phyloP scores from a whole-genome alignment of 2,888 invertebrate genomes.

The Escarpia spicata region DNA sequence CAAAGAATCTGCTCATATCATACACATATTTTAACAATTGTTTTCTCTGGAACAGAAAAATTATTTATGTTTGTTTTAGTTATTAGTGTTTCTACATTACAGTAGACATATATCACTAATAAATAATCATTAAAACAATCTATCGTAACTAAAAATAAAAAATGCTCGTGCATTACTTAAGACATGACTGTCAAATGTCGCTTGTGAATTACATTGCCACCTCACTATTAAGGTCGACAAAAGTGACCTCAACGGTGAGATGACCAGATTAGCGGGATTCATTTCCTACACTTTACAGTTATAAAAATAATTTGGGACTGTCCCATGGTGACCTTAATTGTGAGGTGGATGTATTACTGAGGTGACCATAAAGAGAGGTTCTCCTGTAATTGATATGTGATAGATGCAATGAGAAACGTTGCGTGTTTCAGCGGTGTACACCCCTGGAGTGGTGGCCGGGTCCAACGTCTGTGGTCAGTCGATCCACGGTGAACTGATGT shows the following conservation, averaged over 20 bases:
- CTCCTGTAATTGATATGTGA: background rate
- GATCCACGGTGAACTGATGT: slow-evolving; percentile 32
- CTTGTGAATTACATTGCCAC: too few relatives aligned
- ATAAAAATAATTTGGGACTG: too few relatives aligned
- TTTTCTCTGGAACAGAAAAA: background rate
- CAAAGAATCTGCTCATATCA: background rate
- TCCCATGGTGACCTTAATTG: too few relatives aligned
- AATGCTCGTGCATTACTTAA: background rate
- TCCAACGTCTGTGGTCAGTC: slow-evolving; percentile 40
- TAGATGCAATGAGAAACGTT: background rate
- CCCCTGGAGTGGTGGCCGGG: slow-evolving; percentile 37
- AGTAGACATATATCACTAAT: background rate
- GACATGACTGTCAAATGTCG: background rate
- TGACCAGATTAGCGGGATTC: too few relatives aligned
- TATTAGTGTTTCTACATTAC: background rate
- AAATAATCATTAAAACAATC: too few relatives aligned
- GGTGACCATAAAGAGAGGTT: too few relatives aligned
- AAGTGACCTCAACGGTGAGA: too few relatives aligned
- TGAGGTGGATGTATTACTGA: too few relatives aligned
- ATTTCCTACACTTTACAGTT: too few relatives aligned
- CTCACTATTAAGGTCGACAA: too few relatives aligned
- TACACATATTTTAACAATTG: background rate
- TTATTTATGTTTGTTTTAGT: background rate
- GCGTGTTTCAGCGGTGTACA: slow-evolving; percentile 40
- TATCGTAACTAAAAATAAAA: background rate